Base-by-base conservation (phyloP, 2,888 invertebrate genomes). In the Pyrgus malvae region DNA sequence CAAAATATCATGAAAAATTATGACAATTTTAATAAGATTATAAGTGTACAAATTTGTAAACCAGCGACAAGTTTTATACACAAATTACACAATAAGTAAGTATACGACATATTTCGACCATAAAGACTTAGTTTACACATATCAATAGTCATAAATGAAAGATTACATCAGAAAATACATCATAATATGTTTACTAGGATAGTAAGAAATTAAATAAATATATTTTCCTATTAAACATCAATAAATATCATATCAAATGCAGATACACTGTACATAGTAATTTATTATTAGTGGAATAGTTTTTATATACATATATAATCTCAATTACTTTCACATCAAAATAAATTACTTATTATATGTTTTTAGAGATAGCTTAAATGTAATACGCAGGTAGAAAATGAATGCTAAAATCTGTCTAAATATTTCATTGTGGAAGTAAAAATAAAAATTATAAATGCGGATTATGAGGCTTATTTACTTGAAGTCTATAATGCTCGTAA, bases 171-270 rank as follows among this genome's bases (percentile, higher is more conserved):
- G 41, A 50, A 50, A 50, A 50, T 50, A 50, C 41, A 42, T 41
- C 31, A 41, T 50, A n/a, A n/a, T n/a, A 23, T 48, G 29, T 41
- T 16, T 33, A 33, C 50, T 42, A 31, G 33, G 50, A 50, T 31
- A 50, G 50, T 42, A 29, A 33, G 41, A 33, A 50, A 50, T 42
- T 41, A 50, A 50, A 50, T 42, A 50, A 50, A 50, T 50, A 50
- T 25, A 42, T 33, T 50, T 25, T 19, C 11, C 23, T 25, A 42
- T 42, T 42, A 50, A 42, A 40, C 21, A 31, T 11, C n/a, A 16
- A 23, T 46, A 35, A 33, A 46, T 46, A 45, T 21, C 11, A 38
- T 49, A 49, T 49, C 40, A 49, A 49, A 49, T 49, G 40, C 49
- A 49, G 49, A 37, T 27, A 48, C 40, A 40, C 40, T 49, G 35